These are phyloP conservation scores for Eristalis pertinax DNA, from an alignment of 2,888 invertebrate species.

Conservation along the genomic window DNA sequence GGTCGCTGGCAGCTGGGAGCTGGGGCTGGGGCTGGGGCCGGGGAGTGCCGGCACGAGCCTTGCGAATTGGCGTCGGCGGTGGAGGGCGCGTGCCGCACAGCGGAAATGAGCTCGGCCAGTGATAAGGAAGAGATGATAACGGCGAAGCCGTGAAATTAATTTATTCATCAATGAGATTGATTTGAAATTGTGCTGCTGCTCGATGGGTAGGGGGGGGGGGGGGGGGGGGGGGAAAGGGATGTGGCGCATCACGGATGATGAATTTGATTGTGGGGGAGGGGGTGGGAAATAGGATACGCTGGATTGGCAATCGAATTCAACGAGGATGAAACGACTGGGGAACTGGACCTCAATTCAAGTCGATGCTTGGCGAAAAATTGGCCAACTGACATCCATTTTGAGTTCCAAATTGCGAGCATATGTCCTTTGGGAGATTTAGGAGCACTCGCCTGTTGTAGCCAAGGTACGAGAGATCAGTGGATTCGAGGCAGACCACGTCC, in stretches of 20 bases:
- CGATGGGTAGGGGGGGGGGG: not conserved
- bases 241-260: not conserved
- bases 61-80: conserved; percentile 29
- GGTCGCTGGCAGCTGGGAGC: not conserved
- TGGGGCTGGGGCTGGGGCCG: no score
- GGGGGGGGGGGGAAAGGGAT: no score
- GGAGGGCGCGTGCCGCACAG: conserved; percentile 41
- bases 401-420: no score
- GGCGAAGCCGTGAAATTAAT: conserved; percentile 47
- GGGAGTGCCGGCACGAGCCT: not conserved
- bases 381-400: no score
- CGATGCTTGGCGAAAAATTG: no score
- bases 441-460: no score
- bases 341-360: no score
- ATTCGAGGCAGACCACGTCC: no score
- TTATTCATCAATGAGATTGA: conserved; percentile 48
- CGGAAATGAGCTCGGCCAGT: conserved; percentile 58
- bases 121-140: conserved; percentile 40
- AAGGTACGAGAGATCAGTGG: no score
- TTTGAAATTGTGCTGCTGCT: not conserved
- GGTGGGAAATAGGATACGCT: not conserved
- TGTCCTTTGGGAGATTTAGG: no score
- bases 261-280: not conserved
- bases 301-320: not conserved
- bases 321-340: no score